A percentile compares a stretch with the other conserved stretches of the same genome.
phyloP scores from a whole-genome alignment of 64 coral and sea anemone genomes.

The Pocillopora damicornis region DNA sequence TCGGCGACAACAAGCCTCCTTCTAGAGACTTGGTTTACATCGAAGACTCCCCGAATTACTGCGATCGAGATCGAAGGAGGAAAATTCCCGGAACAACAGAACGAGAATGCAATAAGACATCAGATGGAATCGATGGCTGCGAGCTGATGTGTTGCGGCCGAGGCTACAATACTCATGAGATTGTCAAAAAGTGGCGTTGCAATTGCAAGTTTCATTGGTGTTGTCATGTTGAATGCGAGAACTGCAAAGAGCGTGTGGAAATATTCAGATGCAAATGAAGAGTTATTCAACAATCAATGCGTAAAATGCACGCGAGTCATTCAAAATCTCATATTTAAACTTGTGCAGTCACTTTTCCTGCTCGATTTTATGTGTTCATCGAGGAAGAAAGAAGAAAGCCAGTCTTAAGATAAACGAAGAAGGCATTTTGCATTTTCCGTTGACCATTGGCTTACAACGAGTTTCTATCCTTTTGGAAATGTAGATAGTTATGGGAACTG shows the following conservation, averaged over 20 bases:
- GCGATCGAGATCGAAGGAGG: constrained; percentile 13
- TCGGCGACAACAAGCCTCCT: constrained; percentile 39
- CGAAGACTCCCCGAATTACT: constrained; percentile 41
- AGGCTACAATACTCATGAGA: constrained; percentile 83
- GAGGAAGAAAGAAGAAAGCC: too few relatives aligned
- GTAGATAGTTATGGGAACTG: too few relatives aligned
- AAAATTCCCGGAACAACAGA: constrained; percentile 56
- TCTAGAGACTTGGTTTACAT: constrained; percentile 46
- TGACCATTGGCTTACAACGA: too few relatives aligned
- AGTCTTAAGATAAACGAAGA: too few relatives aligned
- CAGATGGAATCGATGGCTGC: constrained; percentile 36
- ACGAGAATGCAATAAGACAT: constrained; percentile 52
- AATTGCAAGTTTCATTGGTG: constrained; percentile 83
- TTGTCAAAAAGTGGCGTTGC: constrained; percentile 34
- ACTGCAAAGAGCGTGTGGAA: constrained; percentile 47
- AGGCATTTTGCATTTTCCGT: too few relatives aligned
- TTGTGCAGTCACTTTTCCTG: too few relatives aligned
- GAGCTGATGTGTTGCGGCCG: constrained; percentile 62
- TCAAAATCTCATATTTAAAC: too few relatives aligned
- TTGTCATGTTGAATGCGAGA: constrained; percentile 67
- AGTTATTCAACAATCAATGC: neutral
- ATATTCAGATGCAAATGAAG: constrained; percentile 44
- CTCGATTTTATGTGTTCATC: too few relatives aligned
- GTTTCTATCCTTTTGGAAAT: too few relatives aligned
- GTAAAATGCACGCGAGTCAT: too few relatives aligned